Base-by-base conservation (phyloP, 2,797 vertebrate species). In the Crax fasciolata region DNA sequence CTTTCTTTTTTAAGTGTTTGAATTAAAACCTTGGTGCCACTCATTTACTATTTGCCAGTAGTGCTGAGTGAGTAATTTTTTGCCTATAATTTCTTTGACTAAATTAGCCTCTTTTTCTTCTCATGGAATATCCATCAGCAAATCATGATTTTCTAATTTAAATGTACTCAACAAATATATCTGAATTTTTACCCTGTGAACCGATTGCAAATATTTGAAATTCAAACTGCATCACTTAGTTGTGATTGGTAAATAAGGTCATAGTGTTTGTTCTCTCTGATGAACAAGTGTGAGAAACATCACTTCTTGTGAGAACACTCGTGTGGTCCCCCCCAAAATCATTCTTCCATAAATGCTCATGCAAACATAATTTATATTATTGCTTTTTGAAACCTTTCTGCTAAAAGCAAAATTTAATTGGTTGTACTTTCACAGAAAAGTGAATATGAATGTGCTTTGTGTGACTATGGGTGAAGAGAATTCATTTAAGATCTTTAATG, bases 121-220 rank as follows among this genome's bases (percentile, higher is more conserved):
- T 90, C 66, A 54, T 75, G 73, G n/a, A 94, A 87, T 94, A 96
- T 92, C 92, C 73, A 91, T 87, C 95, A 97, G 30, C 89, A 94
- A 84, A 87, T 95, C 79, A 91, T 89, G 72, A 86, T 96, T 93
- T 94, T 93, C 58, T 95, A 62, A 72, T 91, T 95, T 93, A 92
- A 89, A 85, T 0, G 0, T 55, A 62, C 73, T 91, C 73, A 88
- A 94, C 35, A 94, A 95, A 93, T 90, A 88, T 32, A 87, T 88
- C 85, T 68, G 92, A 94, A 62, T 92, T 95, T 78, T 87, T 91
- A 81, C 24, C 24, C 43, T 57, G 75, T 1, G 3, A 91, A 92
- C 15, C 67, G 68, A 96, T 72, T 75, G 48, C 79, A 95, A 93
- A 91, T 93, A 92, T 91, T 93, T 93, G 58, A 95, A 88, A 92